Evolutionary conservation across 2,797 vertebrate species (phyloP).

Genomic region (Leptoclinus maculatus): DNA sequence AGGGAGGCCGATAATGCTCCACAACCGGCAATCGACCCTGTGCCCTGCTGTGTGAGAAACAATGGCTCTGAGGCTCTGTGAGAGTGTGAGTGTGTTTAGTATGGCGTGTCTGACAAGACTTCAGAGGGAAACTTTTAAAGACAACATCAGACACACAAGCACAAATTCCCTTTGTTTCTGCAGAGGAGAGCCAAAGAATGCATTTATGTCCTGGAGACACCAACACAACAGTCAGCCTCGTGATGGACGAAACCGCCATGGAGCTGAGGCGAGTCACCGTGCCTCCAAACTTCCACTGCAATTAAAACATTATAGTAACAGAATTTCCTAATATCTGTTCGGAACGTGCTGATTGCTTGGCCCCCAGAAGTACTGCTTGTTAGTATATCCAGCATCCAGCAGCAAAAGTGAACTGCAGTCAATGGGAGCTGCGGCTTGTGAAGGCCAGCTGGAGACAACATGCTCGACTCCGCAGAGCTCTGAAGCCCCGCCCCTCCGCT

Average conservation of each 20-base stretch:
- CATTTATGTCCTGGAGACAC: conserved; percentile 11
- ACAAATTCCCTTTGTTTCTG: conserved; percentile 34
- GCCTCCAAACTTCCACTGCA: not conserved
- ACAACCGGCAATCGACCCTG: conserved; percentile 79
- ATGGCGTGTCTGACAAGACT: conserved; percentile 53
- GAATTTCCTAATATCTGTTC: not conserved
- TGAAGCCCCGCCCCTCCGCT: not conserved
- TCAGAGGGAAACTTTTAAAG: conserved; percentile 57
- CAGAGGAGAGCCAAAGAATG: conserved; percentile 34
- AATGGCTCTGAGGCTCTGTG: conserved; percentile 53
- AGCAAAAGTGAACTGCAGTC: not conserved
- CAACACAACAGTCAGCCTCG: not conserved
- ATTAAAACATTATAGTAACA: not conserved
- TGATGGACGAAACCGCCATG: not conserved
- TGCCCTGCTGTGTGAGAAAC: conserved; percentile 74
- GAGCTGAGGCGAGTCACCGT: not conserved
- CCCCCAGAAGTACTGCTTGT: not conserved
- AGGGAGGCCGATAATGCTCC: conserved; percentile 70
- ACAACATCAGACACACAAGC: conserved; percentile 52
- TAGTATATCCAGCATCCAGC: not conserved
- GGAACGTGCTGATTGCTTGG: not conserved
- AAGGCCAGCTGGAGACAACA: no score
- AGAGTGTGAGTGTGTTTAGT: conserved; percentile 24
- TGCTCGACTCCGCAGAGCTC: not conserved
- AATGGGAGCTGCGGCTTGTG: not conserved